phyloP scores from a whole-genome alignment of 1,140 invertebrate species.

The Bradynema listronoti region DNA sequence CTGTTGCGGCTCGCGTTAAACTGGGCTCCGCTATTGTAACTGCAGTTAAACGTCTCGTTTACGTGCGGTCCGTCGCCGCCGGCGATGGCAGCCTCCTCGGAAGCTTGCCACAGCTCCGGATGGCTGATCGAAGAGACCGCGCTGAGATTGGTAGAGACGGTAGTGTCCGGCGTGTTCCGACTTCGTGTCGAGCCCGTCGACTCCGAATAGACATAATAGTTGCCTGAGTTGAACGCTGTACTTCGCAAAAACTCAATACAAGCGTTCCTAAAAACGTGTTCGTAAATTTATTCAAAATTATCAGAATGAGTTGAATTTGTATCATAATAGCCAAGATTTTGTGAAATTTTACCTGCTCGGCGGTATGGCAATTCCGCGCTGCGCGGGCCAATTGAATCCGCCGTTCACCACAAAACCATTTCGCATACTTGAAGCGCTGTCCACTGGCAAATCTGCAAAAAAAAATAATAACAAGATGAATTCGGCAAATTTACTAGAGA shows the following conservation, averaged over 20 bases:
- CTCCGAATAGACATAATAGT: background rate
- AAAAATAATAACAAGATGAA: too few species aligned
- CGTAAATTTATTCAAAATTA: too few species aligned
- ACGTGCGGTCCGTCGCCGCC: background rate
- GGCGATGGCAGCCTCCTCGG: background rate
- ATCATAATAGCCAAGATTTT: too few species aligned
- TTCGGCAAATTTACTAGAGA: too few species aligned
- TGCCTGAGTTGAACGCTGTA: slow-evolving; percentile 14
- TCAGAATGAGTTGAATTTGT: too few species aligned
- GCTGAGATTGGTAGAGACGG: slow-evolving; percentile 3
- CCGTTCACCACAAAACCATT: too few species aligned
- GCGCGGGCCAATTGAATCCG: too few species aligned
- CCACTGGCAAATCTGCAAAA: too few species aligned
- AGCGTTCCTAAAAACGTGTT: slow-evolving; percentile 11
- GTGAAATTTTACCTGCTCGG: too few species aligned
- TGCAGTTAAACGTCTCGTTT: background rate
- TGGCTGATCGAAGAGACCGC: slow-evolving; percentile 20
- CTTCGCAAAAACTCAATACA: slow-evolving; percentile 24
- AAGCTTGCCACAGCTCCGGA: slow-evolving; percentile 15
- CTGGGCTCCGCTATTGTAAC: background rate
- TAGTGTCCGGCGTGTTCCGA: slow-evolving; percentile 17
- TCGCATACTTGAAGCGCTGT: too few species aligned
- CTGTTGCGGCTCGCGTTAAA: background rate
- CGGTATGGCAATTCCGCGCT: too few species aligned
- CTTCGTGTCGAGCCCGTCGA: slow-evolving; percentile 11